These are phyloP conservation scores for Psettodes erumei DNA, from an alignment of 2,113 vertebrate genomes.

Conservation along the genomic window DNA sequence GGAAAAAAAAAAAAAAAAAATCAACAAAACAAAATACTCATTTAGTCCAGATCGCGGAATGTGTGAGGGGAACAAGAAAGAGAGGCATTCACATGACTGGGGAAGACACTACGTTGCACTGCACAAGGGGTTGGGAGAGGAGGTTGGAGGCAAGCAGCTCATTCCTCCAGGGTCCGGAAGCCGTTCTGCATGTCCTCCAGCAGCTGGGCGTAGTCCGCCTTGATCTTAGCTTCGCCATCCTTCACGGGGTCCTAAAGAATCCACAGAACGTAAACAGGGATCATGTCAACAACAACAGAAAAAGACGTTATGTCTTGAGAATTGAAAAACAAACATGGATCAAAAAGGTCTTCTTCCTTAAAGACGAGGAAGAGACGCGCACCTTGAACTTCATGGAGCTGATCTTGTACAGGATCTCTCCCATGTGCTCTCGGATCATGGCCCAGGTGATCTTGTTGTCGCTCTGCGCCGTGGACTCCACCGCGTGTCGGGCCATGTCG, in stretches of 20 bases:
- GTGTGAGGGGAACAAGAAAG: constrained; percentile 40
- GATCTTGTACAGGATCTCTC: constrained; percentile 94
- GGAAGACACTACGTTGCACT: constrained; percentile 43
- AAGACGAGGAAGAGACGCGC: not conserved
- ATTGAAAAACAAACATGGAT: not conserved
- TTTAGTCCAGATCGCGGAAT: constrained; percentile 59
- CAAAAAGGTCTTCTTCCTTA: not conserved
- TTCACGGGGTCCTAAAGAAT: constrained; percentile 91
- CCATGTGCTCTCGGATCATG: constrained; percentile 96
- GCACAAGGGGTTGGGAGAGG: constrained; percentile 31
- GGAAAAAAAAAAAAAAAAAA: constrained; percentile 9
- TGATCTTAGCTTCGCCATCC: constrained; percentile 96
- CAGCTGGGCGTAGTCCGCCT: constrained; percentile 92
- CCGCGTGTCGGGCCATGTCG: constrained; percentile 95
- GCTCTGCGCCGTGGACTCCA: constrained; percentile 95
- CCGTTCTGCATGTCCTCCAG: constrained; percentile 98
- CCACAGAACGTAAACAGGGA: not conserved
- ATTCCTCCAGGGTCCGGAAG: constrained; percentile 96
- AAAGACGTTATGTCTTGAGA: not conserved
- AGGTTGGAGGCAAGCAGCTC: constrained; percentile 40
- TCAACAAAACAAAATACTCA: not conserved
- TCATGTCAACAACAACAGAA: not conserved
- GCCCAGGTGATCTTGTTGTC: constrained; percentile 98
- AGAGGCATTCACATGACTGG: constrained; percentile 37
- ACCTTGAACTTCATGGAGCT: constrained; percentile 99